A percentile compares a stretch with the other conserved stretches of the same genome.
Evolutionary conservation across 2,797 vertebrate genomes (phyloP).

Genomic region (Helarctos malayanus): DNA sequence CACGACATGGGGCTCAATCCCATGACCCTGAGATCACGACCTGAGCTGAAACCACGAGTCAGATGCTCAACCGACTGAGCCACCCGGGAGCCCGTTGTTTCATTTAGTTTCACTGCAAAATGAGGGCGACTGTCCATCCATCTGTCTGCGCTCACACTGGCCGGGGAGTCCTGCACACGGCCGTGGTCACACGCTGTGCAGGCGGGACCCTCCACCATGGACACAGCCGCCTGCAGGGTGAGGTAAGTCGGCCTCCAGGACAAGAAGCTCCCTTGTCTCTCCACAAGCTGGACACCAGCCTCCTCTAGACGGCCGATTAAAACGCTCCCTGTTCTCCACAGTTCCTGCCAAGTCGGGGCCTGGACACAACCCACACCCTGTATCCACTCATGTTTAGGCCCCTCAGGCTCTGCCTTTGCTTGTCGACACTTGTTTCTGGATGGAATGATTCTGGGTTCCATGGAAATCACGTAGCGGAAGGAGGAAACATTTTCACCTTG

Average conservation of each 20-base stretch:
- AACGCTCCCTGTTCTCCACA: neutral
- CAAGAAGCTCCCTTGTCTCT: no score
- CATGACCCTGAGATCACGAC: no score
- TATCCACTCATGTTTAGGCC: neutral
- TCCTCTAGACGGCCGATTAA: neutral
- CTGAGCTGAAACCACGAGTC: no score
- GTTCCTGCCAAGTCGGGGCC: neutral
- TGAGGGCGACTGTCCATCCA: neutral
- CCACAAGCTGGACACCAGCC: neutral
- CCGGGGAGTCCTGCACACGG: no score
- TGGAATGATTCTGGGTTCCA: neutral
- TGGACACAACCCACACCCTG: no score
- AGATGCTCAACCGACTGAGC: no score
- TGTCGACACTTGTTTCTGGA: neutral
- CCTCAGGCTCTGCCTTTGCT: neutral
- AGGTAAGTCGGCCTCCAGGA: no score
- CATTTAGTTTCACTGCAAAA: neutral
- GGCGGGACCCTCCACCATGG: neutral
- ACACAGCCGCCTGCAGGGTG: neutral
- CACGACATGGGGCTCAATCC: no score
- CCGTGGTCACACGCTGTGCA: neutral
- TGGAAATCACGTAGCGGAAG: conserved; percentile 48
- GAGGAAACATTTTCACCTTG: conserved; percentile 41
- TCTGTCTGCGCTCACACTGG: no score
- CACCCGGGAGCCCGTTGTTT: no score